Percentiles rank a stretch among this genome's conserved stretches.
Evolutionary conservation across 2,113 vertebrate genomes (phyloP).

Genomic region (Noctilio leporinus): DNA sequence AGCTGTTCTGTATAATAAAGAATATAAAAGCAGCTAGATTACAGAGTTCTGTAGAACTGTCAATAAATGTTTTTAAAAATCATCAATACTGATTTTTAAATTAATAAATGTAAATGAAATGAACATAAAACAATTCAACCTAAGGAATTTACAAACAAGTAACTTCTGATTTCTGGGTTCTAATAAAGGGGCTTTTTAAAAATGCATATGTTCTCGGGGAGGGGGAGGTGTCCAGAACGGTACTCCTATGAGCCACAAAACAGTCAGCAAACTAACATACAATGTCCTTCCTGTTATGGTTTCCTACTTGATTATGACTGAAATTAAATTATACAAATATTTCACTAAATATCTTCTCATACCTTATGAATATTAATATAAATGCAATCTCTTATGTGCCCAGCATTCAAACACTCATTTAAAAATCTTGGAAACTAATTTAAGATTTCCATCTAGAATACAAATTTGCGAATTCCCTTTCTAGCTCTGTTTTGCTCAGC

Average conservation of each 20-base stretch:
- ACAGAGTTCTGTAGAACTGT: slow-evolving; percentile 4
- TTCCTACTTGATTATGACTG: slow-evolving; percentile 69
- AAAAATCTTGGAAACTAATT: slow-evolving; percentile 79
- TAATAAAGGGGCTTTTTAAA: neutral
- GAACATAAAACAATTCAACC: slow-evolving; percentile 23
- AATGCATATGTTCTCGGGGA: neutral
- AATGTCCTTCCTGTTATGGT: slow-evolving; percentile 31
- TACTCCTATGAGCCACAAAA: neutral
- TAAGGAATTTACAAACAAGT: slow-evolving; percentile 5
- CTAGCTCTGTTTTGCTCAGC: slow-evolving; percentile 63
- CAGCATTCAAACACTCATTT: slow-evolving; percentile 79
- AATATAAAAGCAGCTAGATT: slow-evolving; percentile 41
- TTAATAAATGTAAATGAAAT: slow-evolving; percentile 52
- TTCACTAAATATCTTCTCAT: slow-evolving; percentile 81
- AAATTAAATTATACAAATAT: slow-evolving; percentile 82
- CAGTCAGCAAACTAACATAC: neutral
- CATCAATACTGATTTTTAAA: slow-evolving; percentile 47
- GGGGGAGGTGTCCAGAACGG: neutral
- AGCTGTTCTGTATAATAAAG: slow-evolving; percentile 47
- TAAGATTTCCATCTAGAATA: slow-evolving; percentile 76
- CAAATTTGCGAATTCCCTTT: slow-evolving; percentile 68
- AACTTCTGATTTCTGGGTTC: neutral
- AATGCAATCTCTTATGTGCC: slow-evolving; percentile 75
- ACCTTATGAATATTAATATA: slow-evolving; percentile 83
- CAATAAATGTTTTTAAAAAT: slow-evolving; percentile 54